These are phyloP conservation scores for Oligia fasciuncula DNA, from an alignment of 2,888 invertebrate species.

Conservation along the genomic window DNA sequence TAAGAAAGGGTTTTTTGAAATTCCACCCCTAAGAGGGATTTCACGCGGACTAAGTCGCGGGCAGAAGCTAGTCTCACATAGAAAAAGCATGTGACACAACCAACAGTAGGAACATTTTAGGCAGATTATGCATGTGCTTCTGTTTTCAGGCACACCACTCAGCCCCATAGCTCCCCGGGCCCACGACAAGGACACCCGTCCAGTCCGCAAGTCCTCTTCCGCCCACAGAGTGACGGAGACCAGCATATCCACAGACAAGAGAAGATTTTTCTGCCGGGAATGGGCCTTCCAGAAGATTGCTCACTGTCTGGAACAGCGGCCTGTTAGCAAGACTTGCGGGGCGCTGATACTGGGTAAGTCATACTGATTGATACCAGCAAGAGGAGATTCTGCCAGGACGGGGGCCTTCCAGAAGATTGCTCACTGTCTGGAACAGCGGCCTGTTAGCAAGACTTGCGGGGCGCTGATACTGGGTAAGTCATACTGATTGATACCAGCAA, in stretches of 20 bases:
- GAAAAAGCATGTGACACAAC: neutral
- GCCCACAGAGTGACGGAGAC: constrained; percentile 82
- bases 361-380: constrained; percentile 80
- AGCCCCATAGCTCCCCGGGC: constrained; percentile 79
- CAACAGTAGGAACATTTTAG: neutral
- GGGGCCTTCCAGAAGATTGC: constrained; percentile 94
- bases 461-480: too few relatives aligned
- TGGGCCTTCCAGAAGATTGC: constrained; percentile 98
- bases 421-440: too few relatives aligned
- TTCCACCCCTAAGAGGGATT: too few relatives aligned
- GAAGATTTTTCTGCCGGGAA: constrained; percentile 96
- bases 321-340: constrained; percentile 95
- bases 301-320: constrained; percentile 96
- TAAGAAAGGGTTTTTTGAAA: too few relatives aligned
- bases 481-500: constrained; percentile 70
- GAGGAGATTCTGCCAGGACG: constrained; percentile 95
- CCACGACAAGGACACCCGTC: constrained; percentile 77
- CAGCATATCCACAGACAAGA: constrained; percentile 90
- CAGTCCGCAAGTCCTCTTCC: constrained; percentile 86
- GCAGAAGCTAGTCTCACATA: neutral
- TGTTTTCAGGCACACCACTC: constrained; percentile 78
- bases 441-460: too few relatives aligned
- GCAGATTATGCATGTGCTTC: neutral
- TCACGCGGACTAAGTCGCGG: too few relatives aligned
- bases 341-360: constrained; percentile 94